phyloP scores from a whole-genome alignment of 2,888 invertebrate genomes.

The Cremastinae sp. region DNA sequence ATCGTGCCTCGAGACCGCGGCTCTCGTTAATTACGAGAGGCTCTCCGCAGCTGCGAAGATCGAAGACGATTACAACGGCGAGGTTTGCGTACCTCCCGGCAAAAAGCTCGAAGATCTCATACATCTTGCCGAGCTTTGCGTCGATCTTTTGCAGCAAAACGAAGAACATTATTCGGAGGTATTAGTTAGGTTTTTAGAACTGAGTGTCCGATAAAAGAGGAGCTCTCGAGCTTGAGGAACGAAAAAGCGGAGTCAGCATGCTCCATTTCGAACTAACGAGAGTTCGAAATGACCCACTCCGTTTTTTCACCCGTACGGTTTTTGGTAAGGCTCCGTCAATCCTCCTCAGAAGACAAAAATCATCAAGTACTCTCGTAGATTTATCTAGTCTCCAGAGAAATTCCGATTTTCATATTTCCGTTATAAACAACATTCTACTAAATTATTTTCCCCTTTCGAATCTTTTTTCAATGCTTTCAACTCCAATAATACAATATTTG shows the following conservation, averaged over 20 bases:
- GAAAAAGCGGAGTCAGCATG: constrained; percentile 63
- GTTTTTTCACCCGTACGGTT: constrained; percentile 58
- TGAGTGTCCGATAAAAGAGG: constrained; percentile 72
- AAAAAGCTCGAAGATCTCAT: constrained; percentile 98
- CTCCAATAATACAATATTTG: no score
- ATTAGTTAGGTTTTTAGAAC: constrained; percentile 81
- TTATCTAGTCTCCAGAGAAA: constrained; percentile 8
- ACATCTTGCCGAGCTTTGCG: constrained; percentile 98
- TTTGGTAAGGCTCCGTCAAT: constrained; percentile 72
- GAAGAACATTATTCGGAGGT: constrained; percentile 99
- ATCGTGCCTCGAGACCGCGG: constrained; percentile 98
- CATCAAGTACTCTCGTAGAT: constrained; percentile 39
- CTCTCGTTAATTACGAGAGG: constrained; percentile 97
- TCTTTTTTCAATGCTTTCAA: no score
- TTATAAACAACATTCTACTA: no score
- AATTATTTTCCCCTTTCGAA: no score
- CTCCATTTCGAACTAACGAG: constrained; percentile 36
- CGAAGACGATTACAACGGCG: constrained; percentile 91
- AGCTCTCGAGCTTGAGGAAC: constrained; percentile 66
- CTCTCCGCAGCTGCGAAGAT: constrained; percentile 98
- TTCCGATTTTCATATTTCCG: neutral
- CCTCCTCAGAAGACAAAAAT: constrained; percentile 72
- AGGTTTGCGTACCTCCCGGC: constrained; percentile 90
- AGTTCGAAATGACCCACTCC: neutral
- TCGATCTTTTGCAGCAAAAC: constrained; percentile 98